Evolutionary conservation across 2,888 invertebrate genomes (phyloP).

Genomic region (Lithophane ornitopus): DNA sequence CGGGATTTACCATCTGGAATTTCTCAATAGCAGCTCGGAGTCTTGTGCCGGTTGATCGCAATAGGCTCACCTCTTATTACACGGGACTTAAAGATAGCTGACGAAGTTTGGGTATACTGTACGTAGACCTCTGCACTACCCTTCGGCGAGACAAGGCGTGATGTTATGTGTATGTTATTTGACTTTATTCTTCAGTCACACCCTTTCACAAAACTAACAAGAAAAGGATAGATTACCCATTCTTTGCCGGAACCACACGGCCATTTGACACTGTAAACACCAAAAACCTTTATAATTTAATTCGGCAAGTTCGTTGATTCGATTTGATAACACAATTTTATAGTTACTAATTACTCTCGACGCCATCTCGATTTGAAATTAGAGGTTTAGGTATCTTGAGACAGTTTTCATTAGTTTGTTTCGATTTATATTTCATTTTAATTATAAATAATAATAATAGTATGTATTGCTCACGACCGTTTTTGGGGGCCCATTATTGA

Average conservation of each 20-base stretch:
- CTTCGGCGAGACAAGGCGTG: background rate
- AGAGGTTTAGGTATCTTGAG: background rate
- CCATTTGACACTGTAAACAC: slow-evolving; percentile 65
- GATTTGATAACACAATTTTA: slow-evolving; percentile 67
- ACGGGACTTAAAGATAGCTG: background rate
- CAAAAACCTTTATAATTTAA: slow-evolving; percentile 77
- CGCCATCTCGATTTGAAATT: slow-evolving; percentile 51
- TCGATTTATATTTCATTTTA: background rate
- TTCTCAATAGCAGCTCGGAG: background rate
- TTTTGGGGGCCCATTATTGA: too few species aligned
- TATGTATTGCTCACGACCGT: too few species aligned
- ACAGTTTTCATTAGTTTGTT: background rate
- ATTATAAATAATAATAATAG: too few species aligned
- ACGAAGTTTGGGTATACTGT: background rate
- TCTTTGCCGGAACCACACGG: background rate
- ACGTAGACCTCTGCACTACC: background rate
- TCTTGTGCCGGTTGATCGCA: background rate
- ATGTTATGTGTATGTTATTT: background rate
- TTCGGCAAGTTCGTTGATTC: slow-evolving; percentile 69
- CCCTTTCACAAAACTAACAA: background rate
- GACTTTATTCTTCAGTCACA: background rate
- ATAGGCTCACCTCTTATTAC: background rate
- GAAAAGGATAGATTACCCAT: background rate
- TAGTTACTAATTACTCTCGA: slow-evolving; percentile 67
- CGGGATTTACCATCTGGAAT: background rate